Conservation (phyloP, 2,797 vertebrate genomes). For the Otolemur crassicaudatus region DNA sequence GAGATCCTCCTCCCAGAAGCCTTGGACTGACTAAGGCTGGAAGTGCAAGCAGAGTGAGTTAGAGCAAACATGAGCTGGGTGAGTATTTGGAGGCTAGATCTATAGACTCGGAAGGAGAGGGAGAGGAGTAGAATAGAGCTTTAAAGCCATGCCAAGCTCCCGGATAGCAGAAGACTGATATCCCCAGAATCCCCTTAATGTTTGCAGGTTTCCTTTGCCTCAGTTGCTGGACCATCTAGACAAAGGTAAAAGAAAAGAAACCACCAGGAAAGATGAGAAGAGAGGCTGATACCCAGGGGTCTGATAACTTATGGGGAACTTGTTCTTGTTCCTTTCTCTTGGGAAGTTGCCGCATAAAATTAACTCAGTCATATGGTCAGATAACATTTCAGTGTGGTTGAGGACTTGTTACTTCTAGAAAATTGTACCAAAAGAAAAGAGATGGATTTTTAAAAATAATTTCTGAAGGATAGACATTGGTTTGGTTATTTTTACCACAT, state of each 20-base stretch:
- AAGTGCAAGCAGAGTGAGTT: neutral
- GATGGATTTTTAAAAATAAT: neutral
- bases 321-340: conserved; percentile 4
- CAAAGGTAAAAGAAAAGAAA: neutral
- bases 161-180: neutral
- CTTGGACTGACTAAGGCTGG: neutral
- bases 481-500: neutral
- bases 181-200: neutral
- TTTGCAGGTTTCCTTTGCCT: neutral
- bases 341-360: neutral
- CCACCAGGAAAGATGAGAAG: neutral
- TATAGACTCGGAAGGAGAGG: neutral
- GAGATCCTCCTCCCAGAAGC: neutral
- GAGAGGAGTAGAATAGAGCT: neutral
- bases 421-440: neutral
- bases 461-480: neutral
- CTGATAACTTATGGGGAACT: neutral
- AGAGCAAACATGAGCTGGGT: neutral
- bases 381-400: neutral
- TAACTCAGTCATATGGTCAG: neutral
- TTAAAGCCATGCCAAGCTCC: neutral
- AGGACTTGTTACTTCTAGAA: neutral
- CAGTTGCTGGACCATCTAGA: neutral
- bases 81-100: neutral
- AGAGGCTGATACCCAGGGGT: neutral